These are phyloP conservation scores for Drosophila anomalipes DNA, from an alignment of 2,888 invertebrate genomes.

Conservation along the genomic window DNA sequence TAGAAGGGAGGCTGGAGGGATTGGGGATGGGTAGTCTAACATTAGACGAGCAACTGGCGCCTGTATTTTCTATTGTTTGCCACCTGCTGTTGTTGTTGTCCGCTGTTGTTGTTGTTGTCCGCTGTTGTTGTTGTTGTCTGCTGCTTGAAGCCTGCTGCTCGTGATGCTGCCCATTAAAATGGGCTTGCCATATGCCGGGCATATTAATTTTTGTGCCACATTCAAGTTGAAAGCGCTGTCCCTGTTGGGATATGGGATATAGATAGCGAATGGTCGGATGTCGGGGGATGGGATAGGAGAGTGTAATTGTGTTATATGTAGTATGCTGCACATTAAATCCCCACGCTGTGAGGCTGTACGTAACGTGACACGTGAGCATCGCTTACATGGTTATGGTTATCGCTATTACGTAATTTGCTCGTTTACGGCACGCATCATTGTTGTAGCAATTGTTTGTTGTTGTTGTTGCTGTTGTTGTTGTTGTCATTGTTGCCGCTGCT, in stretches of 20 bases:
- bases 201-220: conserved; percentile 73
- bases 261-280: not conserved
- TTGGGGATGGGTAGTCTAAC: not conserved
- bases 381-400: conserved; percentile 74
- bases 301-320: conserved; percentile 7
- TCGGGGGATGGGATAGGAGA: not conserved
- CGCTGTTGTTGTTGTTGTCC: conserved; percentile 1
- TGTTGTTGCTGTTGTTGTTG: conserved; percentile 29
- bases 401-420: conserved; percentile 74
- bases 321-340: conserved; percentile 40
- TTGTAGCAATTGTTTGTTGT: conserved; percentile 30
- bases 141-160: conserved; percentile 23
- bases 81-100: conserved; percentile 38
- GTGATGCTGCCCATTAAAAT: conserved; percentile 64
- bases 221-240: conserved; percentile 31
- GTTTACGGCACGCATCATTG: conserved; percentile 65
- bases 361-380: conserved; percentile 73
- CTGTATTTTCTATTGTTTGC: conserved; percentile 65
- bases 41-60: conserved; percentile 30
- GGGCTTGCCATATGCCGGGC: conserved; percentile 64
- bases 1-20: not conserved
- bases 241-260: not conserved
- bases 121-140: conserved; percentile 9
- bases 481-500: conserved; percentile 7
- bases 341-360: conserved; percentile 17